Evolutionary conservation across 1,140 invertebrate species (phyloP), one percentile per base, ranked within the genome.

Genomic region (Apocrypta bakeri): DNA sequence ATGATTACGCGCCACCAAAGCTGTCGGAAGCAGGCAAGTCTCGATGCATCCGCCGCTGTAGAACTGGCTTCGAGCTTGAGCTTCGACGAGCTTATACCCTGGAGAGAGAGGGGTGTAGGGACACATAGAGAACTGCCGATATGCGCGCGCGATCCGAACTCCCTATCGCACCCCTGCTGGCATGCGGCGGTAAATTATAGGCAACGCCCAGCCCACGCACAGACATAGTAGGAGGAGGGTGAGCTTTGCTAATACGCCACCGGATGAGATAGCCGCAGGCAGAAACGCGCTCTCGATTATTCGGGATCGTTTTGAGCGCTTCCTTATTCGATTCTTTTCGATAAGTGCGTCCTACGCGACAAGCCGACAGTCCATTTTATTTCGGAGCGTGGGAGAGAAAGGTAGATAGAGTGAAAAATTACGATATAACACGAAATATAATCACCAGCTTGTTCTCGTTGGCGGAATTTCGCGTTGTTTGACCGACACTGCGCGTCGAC

Each of bases 1-100:
- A 85, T 85, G 85, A 87, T 81, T 82, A 75, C 76, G 25, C n/a
- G 71, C 71, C 84, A 83, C 82, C 82, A 83, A 84, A 84, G 84
- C 83, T 85, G 79, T 71, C 83, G 84, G 77, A 81, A 71, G 74
- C 74, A 81, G 74, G 25, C 78, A 69, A 73, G 63, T 71, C 66
- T 69, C 74, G 68, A 56, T 71, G 74, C 74, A 71, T 78, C 64
- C 73, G 64, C 29, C 17, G 64, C 24, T n/a, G 48, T n/a, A 9
- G 17, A 29, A 14, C 17, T 56, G 40, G 11, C 24, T 8, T 48
- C 21, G 29, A 11, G 25, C 42, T 17, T 48, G 42, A 48, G 48
- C 48, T 56, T 17, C 48, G 3, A 56, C 48, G 2, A n/a, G 42
- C 14, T n/a, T 37, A 2, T 9, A 37, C 3, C 33, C 33, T 6